Evolutionary conservation across 2,797 vertebrate genomes (phyloP).

Genomic region (Emys orbicularis): DNA sequence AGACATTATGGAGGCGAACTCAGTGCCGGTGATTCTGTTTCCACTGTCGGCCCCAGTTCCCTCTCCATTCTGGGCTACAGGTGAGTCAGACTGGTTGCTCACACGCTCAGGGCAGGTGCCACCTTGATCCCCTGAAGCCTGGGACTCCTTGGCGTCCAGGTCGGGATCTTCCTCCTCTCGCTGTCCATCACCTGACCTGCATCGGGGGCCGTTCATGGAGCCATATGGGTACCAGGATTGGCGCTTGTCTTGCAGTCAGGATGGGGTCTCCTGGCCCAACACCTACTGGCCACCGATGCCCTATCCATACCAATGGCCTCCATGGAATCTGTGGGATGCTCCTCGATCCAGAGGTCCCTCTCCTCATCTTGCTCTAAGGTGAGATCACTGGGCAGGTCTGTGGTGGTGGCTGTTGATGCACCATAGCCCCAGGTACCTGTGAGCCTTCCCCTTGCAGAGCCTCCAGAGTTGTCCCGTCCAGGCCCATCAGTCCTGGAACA

Average conservation of each 20-base stretch:
- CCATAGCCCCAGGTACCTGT: no score
- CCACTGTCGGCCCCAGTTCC: no score
- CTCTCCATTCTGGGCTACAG: not conserved
- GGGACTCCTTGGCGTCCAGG: not conserved
- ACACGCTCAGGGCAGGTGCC: not conserved
- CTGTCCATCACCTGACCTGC: not conserved
- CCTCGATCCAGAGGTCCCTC: no score
- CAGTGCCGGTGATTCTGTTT: not conserved
- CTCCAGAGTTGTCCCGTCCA: no score
- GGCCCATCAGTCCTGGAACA: no score
- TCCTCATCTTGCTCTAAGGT: no score
- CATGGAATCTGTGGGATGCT: no score
- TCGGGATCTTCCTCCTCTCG: not conserved
- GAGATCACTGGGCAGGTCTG: no score
- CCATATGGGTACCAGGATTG: not conserved
- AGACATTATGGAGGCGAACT: not conserved
- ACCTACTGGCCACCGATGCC: not conserved
- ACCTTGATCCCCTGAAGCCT: not conserved
- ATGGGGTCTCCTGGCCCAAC: no score
- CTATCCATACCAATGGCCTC: not conserved
- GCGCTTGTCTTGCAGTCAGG: no score
- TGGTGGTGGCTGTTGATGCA: no score
- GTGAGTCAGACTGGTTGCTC: not conserved
- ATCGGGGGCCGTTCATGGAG: not conserved
- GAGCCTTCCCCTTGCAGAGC: no score